Percentiles rank a stretch among this genome's conserved stretches.
phyloP scores from a whole-genome alignment of 1,140 invertebrate species.

The Muscidifurax raptorellus region DNA sequence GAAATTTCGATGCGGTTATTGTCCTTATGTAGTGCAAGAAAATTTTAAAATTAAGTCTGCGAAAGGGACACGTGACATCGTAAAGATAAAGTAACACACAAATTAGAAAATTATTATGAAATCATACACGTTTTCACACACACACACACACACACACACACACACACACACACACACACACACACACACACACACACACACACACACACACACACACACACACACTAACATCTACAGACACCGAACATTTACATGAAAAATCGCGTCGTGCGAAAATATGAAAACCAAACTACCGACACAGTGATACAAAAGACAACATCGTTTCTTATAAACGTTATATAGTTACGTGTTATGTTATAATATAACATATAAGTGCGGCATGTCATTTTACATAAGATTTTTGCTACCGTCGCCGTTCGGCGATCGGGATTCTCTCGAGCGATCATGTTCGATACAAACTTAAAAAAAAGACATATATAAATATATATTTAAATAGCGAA shows the following conservation, averaged over 20 bases:
- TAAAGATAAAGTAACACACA: not conserved
- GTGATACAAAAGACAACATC: slow-evolving; percentile 1
- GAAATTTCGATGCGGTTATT: slow-evolving; percentile 27
- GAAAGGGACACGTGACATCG: not conserved
- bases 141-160: not conserved
- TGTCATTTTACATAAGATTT: slow-evolving; percentile 57
- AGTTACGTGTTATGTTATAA: slow-evolving; percentile 52
- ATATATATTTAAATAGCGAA: slow-evolving; percentile 28
- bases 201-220: not conserved
- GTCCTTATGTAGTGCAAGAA: slow-evolving; percentile 19
- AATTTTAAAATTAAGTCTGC: slow-evolving; percentile 32
- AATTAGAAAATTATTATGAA: slow-evolving; percentile 7
- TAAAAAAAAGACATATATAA: slow-evolving; percentile 24
- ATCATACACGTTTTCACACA: slow-evolving; percentile 17
- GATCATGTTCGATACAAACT: slow-evolving; percentile 51
- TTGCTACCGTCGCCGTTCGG: slow-evolving; percentile 38
- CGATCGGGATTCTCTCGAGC: slow-evolving; percentile 44
- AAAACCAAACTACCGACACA: not conserved
- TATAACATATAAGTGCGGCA: slow-evolving; percentile 53
- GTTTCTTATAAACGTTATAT: slow-evolving; percentile 46
- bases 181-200: slow-evolving; percentile 3
- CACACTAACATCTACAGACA: not conserved
- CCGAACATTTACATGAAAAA: slow-evolving; percentile 3
- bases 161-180: not conserved
- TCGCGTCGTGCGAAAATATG: not conserved